A percentile compares a stretch with the other conserved stretches of the same genome.
These are phyloP conservation scores for Anguilla pacifica DNA, from an alignment of 2,797 vertebrate genomes.

Conservation along the genomic window DNA sequence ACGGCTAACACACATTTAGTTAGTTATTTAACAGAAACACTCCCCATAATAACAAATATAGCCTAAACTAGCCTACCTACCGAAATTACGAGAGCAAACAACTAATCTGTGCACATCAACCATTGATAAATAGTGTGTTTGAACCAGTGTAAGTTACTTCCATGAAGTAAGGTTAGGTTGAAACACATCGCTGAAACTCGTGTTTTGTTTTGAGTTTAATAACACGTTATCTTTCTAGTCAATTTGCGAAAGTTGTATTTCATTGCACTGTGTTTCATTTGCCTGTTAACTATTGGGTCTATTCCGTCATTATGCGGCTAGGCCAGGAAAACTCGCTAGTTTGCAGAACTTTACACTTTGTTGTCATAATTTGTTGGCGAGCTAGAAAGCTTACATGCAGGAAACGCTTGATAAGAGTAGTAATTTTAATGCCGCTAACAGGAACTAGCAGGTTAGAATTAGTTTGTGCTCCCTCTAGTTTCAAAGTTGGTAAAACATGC, in stretches of 20 bases:
- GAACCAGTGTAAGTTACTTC: not conserved
- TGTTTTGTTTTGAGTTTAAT: not conserved
- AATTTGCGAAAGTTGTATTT: not conserved
- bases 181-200: not conserved
- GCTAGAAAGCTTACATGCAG: not conserved
- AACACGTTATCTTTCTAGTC: not conserved
- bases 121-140: not conserved
- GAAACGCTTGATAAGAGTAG: not conserved
- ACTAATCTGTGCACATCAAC: not conserved
- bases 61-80: not conserved
- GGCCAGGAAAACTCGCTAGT: not conserved
- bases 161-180: not conserved
- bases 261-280: not conserved
- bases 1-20: slow-evolving; percentile 69
- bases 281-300: not conserved
- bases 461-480: not conserved
- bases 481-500: not conserved
- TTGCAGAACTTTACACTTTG: not conserved
- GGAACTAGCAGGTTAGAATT: not conserved
- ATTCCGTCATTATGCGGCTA: not conserved
- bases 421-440: not conserved
- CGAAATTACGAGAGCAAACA: not conserved
- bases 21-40: not conserved
- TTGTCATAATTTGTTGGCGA: not conserved
- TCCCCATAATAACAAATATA: not conserved